phyloP scores from a whole-genome alignment of 2,888 invertebrate species.

The Zhuqinia jingwanae region DNA sequence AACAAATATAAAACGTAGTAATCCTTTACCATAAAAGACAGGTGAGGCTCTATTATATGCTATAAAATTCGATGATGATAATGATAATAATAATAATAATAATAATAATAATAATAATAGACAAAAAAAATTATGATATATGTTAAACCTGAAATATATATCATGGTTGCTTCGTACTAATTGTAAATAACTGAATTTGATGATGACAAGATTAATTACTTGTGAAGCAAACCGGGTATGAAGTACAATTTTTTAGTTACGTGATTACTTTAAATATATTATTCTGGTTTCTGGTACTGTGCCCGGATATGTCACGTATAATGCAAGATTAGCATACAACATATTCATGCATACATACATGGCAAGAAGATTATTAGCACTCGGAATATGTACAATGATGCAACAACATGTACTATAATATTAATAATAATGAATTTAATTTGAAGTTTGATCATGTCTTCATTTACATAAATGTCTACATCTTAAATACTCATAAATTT shows the following conservation, averaged over 20 bases:
- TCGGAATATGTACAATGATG: too few species aligned
- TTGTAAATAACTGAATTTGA: slow-evolving; percentile 49
- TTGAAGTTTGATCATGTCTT: slow-evolving; percentile 57
- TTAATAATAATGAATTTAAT: slow-evolving; percentile 29
- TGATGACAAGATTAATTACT: slow-evolving; percentile 72
- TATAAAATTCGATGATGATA: not conserved
- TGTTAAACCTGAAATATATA: not conserved
- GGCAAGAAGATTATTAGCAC: slow-evolving; percentile 12
- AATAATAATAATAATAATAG: too few species aligned
- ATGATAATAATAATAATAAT: not conserved
- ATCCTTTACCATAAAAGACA: not conserved
- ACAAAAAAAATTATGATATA: slow-evolving; percentile 7
- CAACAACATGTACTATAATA: too few species aligned
- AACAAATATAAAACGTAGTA: not conserved
- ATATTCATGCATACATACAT: not conserved
- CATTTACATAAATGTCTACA: slow-evolving; percentile 50
- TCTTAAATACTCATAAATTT: slow-evolving; percentile 40
- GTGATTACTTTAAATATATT: slow-evolving; percentile 40
- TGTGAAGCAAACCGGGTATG: slow-evolving; percentile 11
- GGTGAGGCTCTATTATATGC: too few species aligned
- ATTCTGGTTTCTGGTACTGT: slow-evolving; percentile 9
- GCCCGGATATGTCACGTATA: slow-evolving; percentile 35
- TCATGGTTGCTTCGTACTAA: slow-evolving; percentile 4
- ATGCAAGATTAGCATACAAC: slow-evolving; percentile 24
- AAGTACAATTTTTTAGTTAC: not conserved